Evolutionary conservation across 2,113 vertebrate species (phyloP), one percentile per base, ranked within the genome.

Genomic region (Aleadryas rufinucha): DNA sequence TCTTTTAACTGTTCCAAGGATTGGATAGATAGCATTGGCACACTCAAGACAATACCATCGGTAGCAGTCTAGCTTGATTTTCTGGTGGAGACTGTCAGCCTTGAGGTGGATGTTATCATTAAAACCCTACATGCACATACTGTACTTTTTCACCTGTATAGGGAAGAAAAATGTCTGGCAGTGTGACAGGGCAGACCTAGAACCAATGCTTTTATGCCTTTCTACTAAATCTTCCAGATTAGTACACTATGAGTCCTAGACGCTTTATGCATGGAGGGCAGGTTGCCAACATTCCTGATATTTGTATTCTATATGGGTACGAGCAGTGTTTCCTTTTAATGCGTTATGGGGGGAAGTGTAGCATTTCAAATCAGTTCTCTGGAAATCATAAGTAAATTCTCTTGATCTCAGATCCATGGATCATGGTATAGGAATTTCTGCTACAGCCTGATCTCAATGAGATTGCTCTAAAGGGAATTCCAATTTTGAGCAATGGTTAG

Each of bases 191-290:
- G 21, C 64, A 77, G 35, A 35, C 35, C 10, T 66, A 81, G 39
- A 31, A 87, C 33, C 14, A 39, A 20, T 12, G 30, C 31, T 74
- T 63, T 90, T 15, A 57, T 50, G 31, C 72, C 37, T 37, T 77
- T 80, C n/a, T 64, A 17, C 30, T 61, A 44, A 80, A 80, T 23
- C 49, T 88, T 19, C 9, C 68, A 37, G 19, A 37, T 52, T 24
- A 85, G 27, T 54, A 28, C 21, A 27, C 7, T 31, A 3, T 57
- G n/a, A 45, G 7, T 39, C 33, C 15, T 52, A 50, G 18, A 74
- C 4, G 9, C 5, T 59, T 87, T 26, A 64, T 0, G 0, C 15
- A 14, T 2, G 5, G 31, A 80, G 1, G 8, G 11, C 30, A 72
- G 30, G 35, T 54, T 94, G 31, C 24, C 72, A 78, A 21, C 30